Evolutionary conservation across 1,140 invertebrate species (phyloP), one percentile per base, ranked within the genome.

Genomic region (Cydia fagiglandana): DNA sequence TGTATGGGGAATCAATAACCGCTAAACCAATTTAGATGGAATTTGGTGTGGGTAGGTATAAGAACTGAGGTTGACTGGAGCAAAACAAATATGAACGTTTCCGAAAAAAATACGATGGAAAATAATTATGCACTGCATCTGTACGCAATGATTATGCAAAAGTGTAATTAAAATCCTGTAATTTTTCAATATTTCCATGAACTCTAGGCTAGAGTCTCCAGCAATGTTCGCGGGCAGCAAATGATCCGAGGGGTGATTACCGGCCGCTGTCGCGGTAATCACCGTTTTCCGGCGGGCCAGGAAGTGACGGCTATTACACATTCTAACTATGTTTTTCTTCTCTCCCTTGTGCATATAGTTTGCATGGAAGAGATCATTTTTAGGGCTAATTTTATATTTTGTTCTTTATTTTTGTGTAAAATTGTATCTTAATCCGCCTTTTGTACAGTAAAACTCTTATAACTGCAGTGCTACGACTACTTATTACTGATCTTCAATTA

Each of bases 241-340:
- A 53, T 53, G 50, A 53, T 53, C n/a, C 50, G 50, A 17, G 9
- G 50, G n/a, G n/a, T 17, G 50, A 53, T 53, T 53, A 53, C 50
- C 50, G 50, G 50, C 50, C n/a, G 50, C 50, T 17, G 50, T 53
- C 50, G n/a, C n/a, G 50, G 50, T 53, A 53, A 53, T 53, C 15
- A 2, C 50, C 50, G n/a, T n/a, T 53, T 53, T 53, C 50, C 50
- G 50, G 50, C 50, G 0, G 6, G 6, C 50, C 6, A 53, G 50
- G 50, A 53, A 53, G 50, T 53, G 15, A 53, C 50, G n/a, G n/a
- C 50, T n/a, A 53, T 53, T 53, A 53, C 50, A 17, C 50, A 17
- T 53, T 53, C n/a, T 53, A 53, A 53, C 50, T 53, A 53, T 53
- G n/a, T 53, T 53, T 53, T 53, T n/a, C 50, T 53, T 53, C n/a